Evolutionary conservation across 2,888 invertebrate species (phyloP).

Genomic region (Sthenelais limicola): DNA sequence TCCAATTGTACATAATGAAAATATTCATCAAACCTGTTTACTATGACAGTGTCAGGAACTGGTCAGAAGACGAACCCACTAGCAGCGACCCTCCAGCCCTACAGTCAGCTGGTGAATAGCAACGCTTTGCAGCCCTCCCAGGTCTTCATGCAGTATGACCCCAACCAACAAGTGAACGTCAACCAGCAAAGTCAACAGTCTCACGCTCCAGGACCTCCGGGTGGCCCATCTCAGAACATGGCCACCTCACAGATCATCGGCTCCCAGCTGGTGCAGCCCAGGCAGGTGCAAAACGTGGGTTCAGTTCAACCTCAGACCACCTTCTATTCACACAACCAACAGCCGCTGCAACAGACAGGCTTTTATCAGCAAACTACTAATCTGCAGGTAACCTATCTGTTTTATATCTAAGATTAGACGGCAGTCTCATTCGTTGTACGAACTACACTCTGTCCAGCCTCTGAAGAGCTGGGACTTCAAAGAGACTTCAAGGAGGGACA

Average conservation of each 20-base stretch:
- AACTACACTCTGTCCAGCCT: no score
- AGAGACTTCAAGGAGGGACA: no score
- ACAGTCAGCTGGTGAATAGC: constrained; percentile 51
- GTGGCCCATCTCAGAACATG: constrained; percentile 43
- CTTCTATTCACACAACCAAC: constrained; percentile 64
- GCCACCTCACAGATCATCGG: constrained; percentile 77
- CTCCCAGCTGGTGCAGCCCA: constrained; percentile 78
- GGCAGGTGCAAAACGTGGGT: constrained; percentile 71
- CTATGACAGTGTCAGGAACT: constrained; percentile 44
- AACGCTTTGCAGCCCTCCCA: constrained; percentile 70
- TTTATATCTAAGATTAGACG: no score
- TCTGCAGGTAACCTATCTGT: constrained; percentile 65
- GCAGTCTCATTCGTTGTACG: no score
- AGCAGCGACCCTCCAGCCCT: constrained; percentile 46
- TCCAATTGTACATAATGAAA: no score
- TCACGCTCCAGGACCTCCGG: constrained; percentile 63
- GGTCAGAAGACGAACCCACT: constrained; percentile 51
- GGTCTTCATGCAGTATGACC: constrained; percentile 77
- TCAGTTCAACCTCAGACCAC: constrained; percentile 73
- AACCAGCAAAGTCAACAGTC: constrained; percentile 21
- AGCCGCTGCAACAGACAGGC: constrained; percentile 68
- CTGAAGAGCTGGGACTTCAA: no score
- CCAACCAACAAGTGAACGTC: constrained; percentile 66
- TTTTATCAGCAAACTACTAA: constrained; percentile 66
- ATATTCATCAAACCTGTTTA: no score